phyloP scores from a whole-genome alignment of 2,888 invertebrate species.

The Xestia rhomboidea region DNA sequence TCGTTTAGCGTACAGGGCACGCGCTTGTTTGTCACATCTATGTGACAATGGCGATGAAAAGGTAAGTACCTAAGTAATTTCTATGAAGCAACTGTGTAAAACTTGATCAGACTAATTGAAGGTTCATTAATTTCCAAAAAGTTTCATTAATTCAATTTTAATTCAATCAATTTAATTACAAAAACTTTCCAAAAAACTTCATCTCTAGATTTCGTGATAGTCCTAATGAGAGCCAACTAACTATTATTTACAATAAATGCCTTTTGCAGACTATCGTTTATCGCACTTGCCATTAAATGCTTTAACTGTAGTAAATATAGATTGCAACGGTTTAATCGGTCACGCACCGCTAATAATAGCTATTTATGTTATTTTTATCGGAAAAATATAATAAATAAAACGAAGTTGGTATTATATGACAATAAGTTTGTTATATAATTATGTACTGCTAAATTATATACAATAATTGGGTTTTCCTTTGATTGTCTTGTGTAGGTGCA shows the following conservation, averaged over 20 bases:
- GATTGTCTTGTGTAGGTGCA: neutral
- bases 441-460: neutral
- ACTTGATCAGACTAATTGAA: neutral
- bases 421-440: neutral
- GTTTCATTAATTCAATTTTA: too few species aligned
- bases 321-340: neutral
- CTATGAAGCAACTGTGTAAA: neutral
- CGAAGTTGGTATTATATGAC: neutral
- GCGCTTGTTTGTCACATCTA: too few species aligned
- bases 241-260: neutral
- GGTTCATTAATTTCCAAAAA: too few species aligned
- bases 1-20: too few species aligned
- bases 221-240: neutral
- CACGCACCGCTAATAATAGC: slow-evolving; percentile 1
- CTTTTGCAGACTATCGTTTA: neutral
- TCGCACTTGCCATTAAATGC: neutral
- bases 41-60: too few species aligned
- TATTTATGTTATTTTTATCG: slow-evolving; percentile 6
- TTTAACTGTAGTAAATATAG: neutral
- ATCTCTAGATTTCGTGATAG: neutral
- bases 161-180: too few species aligned
- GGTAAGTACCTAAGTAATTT: neutral
- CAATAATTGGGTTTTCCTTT: neutral
- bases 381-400: neutral
- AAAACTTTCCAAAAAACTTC: neutral